phyloP scores from a whole-genome alignment of 2,797 vertebrate genomes.

The Ctenopoma multispine region DNA sequence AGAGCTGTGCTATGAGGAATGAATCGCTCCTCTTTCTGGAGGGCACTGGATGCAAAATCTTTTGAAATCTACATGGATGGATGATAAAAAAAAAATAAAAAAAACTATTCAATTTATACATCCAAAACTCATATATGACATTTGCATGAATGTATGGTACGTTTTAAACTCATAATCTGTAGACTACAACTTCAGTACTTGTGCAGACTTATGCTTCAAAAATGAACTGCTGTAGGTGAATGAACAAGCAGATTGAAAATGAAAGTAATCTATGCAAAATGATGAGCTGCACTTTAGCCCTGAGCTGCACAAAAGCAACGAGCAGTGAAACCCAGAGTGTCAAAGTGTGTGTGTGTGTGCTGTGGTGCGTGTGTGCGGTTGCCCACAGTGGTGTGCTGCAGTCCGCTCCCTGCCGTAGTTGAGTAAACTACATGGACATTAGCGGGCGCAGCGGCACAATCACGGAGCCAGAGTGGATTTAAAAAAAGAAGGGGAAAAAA shows the following conservation, averaged over 20 bases:
- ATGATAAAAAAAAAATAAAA: constrained; percentile 13
- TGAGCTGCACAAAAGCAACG: constrained; percentile 23
- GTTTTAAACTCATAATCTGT: too few relatives aligned
- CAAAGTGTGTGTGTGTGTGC: constrained; percentile 15
- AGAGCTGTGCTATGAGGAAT: constrained; percentile 13
- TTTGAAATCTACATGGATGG: constrained; percentile 31
- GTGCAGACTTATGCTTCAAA: too few relatives aligned
- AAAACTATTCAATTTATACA: constrained; percentile 26
- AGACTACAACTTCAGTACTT: too few relatives aligned
- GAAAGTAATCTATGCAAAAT: constrained; percentile 10
- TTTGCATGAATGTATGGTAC: neutral
- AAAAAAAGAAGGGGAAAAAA: constrained; percentile 7
- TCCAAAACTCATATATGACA: neutral
- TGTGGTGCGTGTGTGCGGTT: constrained; percentile 58
- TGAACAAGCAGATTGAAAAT: constrained; percentile 23
- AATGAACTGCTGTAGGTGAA: neutral
- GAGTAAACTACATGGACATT: constrained; percentile 77
- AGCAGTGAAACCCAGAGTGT: constrained; percentile 6
- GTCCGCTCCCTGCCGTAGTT: constrained; percentile 71
- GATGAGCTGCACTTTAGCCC: constrained; percentile 11
- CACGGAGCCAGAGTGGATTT: constrained; percentile 66
- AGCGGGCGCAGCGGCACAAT: constrained; percentile 69
- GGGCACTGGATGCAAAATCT: constrained; percentile 17
- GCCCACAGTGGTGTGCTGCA: constrained; percentile 77
- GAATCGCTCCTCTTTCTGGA: constrained; percentile 8